Conservation (phyloP, 2,113 vertebrate genomes). For the Pseudonaja textilis region DNA sequence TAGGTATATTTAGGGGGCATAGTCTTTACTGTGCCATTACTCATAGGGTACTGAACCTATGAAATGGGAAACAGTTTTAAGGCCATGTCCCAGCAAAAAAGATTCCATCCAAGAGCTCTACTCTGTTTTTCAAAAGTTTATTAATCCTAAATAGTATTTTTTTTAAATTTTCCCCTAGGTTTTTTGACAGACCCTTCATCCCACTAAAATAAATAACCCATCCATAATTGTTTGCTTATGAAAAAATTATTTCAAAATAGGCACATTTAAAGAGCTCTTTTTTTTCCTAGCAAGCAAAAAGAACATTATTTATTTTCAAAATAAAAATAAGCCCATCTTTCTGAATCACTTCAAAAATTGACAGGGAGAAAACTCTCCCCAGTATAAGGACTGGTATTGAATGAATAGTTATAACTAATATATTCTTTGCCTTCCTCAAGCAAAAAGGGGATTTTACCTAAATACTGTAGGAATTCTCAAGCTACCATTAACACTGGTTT, state of each 20-base stretch:
- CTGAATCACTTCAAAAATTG: neutral
- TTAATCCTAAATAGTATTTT: neutral
- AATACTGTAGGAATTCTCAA: neutral
- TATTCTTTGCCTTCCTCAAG: neutral
- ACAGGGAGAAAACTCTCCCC: neutral
- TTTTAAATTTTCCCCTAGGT: neutral
- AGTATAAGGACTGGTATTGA: neutral
- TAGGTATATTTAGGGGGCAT: neutral
- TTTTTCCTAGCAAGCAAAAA: neutral
- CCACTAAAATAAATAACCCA: neutral
- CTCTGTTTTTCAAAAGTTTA: neutral
- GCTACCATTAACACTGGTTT: neutral
- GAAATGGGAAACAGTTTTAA: neutral
- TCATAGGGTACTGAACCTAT: neutral
- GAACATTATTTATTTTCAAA: neutral
- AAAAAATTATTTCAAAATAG: neutral
- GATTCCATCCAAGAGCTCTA: neutral
- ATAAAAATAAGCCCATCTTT: neutral
- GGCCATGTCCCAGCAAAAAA: neutral
- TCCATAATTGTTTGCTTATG: neutral
- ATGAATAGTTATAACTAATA: neutral
- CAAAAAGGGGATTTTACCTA: neutral
- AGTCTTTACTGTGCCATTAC: neutral
- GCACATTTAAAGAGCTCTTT: neutral
- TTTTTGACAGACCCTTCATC: neutral